Evolutionary conservation across 2,797 vertebrate genomes (phyloP).

Genomic region (Luscinia megarhynchos): DNA sequence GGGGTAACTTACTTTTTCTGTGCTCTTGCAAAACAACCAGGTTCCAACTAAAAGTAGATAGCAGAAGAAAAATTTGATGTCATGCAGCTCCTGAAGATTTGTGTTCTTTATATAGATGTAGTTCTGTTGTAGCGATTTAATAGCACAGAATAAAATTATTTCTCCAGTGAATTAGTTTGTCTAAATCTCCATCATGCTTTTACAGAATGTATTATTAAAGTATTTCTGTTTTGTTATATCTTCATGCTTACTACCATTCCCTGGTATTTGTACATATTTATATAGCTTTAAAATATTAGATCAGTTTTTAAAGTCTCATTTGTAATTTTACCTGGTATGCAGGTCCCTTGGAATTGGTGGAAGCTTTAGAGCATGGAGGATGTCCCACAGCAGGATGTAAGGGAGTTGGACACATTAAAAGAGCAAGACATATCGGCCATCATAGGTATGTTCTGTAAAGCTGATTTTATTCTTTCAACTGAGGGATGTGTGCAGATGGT

Average conservation of each 20-base stretch:
- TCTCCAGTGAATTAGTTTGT: neutral
- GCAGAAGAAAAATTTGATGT: neutral
- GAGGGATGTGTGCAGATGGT: neutral
- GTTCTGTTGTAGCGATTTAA: neutral
- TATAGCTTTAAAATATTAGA: neutral
- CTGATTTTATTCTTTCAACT: neutral
- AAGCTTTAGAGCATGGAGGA: constrained; percentile 81
- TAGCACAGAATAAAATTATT: neutral
- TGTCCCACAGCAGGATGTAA: constrained; percentile 85
- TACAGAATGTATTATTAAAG: neutral
- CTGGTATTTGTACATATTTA: neutral
- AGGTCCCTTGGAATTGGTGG: constrained; percentile 83
- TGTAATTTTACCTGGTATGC: neutral
- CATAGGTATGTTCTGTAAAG: constrained; percentile 80
- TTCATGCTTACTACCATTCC: neutral
- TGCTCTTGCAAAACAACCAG: neutral
- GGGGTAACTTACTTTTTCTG: neutral
- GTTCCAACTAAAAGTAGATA: neutral
- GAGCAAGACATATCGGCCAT: constrained; percentile 81
- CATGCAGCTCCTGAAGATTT: neutral
- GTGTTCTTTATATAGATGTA: neutral
- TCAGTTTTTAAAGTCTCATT: neutral
- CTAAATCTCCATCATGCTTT: neutral
- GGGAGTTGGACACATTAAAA: constrained; percentile 86
- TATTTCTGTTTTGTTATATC: neutral